Evolutionary conservation across 2,797 vertebrate species (phyloP).

Genomic region (Triplophysa bombifrons): DNA sequence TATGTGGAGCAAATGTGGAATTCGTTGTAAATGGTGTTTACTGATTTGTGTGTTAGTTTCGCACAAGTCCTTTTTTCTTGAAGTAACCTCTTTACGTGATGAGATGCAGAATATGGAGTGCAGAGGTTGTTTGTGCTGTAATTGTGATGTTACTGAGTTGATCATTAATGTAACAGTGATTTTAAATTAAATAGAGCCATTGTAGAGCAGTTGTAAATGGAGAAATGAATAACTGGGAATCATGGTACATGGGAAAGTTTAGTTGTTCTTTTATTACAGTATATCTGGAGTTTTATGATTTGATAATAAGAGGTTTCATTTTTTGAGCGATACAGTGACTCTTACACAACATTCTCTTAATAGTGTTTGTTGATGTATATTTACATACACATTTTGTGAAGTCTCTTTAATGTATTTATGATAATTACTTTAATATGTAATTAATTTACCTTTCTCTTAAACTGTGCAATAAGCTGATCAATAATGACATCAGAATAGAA

Average conservation of each 20-base stretch:
- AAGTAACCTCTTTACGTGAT: background rate
- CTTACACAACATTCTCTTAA: background rate
- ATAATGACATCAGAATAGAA: no score
- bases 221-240: background rate
- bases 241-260: background rate
- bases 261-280: background rate
- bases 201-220: background rate
- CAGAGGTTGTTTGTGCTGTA: background rate
- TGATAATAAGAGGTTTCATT: background rate
- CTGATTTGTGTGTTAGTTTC: no score
- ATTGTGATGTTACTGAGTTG: conserved; percentile 5
- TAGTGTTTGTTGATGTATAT: conserved; percentile 8
- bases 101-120: background rate
- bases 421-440: background rate
- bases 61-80: background rate
- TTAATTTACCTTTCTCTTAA: background rate
- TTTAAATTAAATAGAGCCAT: background rate
- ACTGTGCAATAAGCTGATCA: background rate
- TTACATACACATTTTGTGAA: background rate
- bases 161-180: conserved; percentile 2
- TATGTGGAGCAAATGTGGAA: no score
- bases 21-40: no score
- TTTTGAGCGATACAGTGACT: background rate
- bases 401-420: background rate
- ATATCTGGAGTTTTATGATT: background rate